phyloP scores from a whole-genome alignment of 2,113 vertebrate species.

The Brachyhypopomus gauderio region DNA sequence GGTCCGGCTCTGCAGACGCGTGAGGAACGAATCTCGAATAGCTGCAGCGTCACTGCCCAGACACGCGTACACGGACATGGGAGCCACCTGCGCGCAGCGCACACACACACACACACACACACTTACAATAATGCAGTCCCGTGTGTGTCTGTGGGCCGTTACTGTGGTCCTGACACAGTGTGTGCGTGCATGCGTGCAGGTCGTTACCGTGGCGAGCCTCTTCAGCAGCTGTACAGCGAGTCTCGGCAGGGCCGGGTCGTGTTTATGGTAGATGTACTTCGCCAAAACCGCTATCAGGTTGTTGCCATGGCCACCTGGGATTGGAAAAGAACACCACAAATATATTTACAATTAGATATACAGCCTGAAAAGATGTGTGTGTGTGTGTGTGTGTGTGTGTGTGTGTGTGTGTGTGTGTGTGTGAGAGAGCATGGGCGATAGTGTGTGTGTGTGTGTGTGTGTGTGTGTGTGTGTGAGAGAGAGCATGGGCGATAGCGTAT shows the following conservation, averaged over 20 bases:
- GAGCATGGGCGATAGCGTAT: too few species aligned
- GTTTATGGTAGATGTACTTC: slow-evolving; percentile 98
- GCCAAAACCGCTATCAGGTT: slow-evolving; percentile 96
- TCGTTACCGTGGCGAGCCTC: slow-evolving; percentile 86
- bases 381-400: background rate
- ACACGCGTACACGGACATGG: slow-evolving; percentile 97
- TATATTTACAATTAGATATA: too few species aligned
- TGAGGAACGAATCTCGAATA: slow-evolving; percentile 94
- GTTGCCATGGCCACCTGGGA: slow-evolving; percentile 87
- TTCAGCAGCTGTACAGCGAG: slow-evolving; percentile 97
- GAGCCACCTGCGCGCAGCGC: slow-evolving; percentile 83
- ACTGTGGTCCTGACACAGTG: slow-evolving; percentile 73
- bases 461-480: too few species aligned
- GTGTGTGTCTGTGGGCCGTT: slow-evolving; percentile 38
- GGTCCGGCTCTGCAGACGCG: slow-evolving; percentile 87
- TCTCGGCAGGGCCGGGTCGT: slow-evolving; percentile 91
- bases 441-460: background rate
- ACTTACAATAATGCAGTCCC: background rate
- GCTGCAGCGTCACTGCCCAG: slow-evolving; percentile 91
- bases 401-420: background rate
- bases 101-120: background rate
- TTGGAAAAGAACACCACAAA: background rate
- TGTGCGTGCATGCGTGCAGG: too few species aligned
- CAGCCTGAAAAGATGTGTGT: too few species aligned
- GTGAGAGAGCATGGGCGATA: too few species aligned